phyloP scores from a whole-genome alignment of 2,797 vertebrate genomes.

The Anguilla pacifica region DNA sequence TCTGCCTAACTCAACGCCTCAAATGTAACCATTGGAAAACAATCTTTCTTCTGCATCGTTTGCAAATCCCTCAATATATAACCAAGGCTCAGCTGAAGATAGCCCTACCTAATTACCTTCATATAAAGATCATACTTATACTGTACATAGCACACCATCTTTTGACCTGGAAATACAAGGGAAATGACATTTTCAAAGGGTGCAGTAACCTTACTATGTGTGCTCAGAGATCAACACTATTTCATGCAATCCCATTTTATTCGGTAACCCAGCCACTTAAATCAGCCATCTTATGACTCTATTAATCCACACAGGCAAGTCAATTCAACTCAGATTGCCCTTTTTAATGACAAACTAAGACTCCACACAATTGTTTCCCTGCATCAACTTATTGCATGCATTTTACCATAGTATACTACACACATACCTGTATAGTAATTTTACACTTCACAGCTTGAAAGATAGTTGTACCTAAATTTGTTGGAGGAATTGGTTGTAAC shows the following conservation, averaged over 20 bases:
- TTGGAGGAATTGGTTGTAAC: not conserved
- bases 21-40: not conserved
- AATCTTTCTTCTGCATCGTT: not conserved
- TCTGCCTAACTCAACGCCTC: not conserved
- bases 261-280: not conserved
- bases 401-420: not conserved
- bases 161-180: not conserved
- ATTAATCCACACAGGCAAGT: not conserved
- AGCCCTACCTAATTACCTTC: not conserved
- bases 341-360: not conserved
- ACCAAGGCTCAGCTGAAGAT: not conserved
- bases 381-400: not conserved
- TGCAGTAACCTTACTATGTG: not conserved
- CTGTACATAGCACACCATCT: not conserved
- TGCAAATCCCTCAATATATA: constrained; percentile 1
- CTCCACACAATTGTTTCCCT: not conserved
- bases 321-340: not conserved
- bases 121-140: not conserved
- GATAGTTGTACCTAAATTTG: not conserved
- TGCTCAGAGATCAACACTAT: not conserved
- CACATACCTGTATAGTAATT: not conserved
- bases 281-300: not conserved
- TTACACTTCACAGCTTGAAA: not conserved
- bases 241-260: not conserved
- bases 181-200: not conserved